Percentiles rank a stretch among this genome's conserved stretches.
Conservation (phyloP, 1,140 invertebrate species). For the Stegodyphus mimosarum region DNA sequence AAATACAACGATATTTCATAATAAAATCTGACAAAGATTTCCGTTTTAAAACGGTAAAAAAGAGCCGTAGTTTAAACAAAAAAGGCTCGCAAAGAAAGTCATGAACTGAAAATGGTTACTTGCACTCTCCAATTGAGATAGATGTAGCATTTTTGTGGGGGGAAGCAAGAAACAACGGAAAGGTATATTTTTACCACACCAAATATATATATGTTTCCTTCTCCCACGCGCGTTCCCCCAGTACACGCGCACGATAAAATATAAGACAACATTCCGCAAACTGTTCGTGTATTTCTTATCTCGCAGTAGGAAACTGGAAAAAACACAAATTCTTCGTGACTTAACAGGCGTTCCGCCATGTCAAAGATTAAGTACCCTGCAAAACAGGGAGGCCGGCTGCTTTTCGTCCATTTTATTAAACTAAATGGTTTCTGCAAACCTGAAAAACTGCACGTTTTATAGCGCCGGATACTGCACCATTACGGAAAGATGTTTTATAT, state of each 20-base stretch:
- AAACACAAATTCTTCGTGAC: slow-evolving; percentile 58
- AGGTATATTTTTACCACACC: slow-evolving; percentile 54
- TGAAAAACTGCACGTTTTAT: slow-evolving; percentile 61
- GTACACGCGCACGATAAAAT: slow-evolving; percentile 39
- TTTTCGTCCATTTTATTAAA: slow-evolving; percentile 62
- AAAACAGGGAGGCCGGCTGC: slow-evolving; percentile 51
- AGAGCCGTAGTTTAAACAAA: background rate
- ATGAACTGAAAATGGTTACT: slow-evolving; percentile 61
- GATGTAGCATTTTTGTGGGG: slow-evolving; percentile 30
- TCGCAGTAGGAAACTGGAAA: slow-evolving; percentile 26
- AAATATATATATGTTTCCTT: slow-evolving; percentile 59
- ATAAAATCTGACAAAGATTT: slow-evolving; percentile 45
- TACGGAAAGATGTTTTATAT: slow-evolving; percentile 44
- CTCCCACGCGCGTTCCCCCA: background rate
- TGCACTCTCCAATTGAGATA: slow-evolving; percentile 54
- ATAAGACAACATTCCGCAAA: slow-evolving; percentile 54
- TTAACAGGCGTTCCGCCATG: slow-evolving; percentile 58
- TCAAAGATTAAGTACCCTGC: slow-evolving; percentile 61
- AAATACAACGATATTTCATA: slow-evolving; percentile 52
- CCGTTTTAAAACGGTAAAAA: slow-evolving; percentile 31
- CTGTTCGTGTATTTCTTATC: slow-evolving; percentile 58
- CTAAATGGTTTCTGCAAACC: slow-evolving; percentile 61
- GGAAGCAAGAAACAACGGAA: slow-evolving; percentile 9
- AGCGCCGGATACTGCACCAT: slow-evolving; percentile 52
- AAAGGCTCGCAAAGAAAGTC: slow-evolving; percentile 8